phyloP scores from a whole-genome alignment of 2,113 vertebrate species.

The Podarcis cretensis region DNA sequence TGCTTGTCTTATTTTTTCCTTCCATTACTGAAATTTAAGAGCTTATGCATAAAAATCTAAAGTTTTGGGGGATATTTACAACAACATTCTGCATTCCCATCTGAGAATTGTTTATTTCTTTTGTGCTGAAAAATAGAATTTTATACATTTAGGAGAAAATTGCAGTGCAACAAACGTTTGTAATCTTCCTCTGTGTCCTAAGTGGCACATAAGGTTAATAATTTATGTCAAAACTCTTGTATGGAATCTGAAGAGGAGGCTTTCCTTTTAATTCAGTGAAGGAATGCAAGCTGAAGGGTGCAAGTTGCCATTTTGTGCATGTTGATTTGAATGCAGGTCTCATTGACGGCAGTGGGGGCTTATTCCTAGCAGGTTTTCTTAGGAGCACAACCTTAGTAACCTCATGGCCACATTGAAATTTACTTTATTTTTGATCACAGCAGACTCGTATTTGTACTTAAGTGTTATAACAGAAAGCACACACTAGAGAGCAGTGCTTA shows the following conservation, averaged over 20 bases:
- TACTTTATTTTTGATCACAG: background rate
- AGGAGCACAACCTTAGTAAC: background rate
- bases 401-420: background rate
- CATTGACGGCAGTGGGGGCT: background rate
- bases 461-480: background rate
- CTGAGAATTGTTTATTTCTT: background rate
- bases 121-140: background rate
- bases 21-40: background rate
- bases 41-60: background rate
- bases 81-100: background rate
- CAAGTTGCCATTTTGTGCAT: background rate
- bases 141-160: background rate
- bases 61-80: background rate
- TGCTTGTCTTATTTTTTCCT: background rate
- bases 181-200: background rate
- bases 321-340: background rate
- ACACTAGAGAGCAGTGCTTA: constrained; percentile 59
- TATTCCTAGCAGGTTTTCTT: background rate
- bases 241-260: background rate
- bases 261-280: background rate
- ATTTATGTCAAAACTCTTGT: background rate
- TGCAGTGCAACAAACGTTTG: background rate
- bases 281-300: background rate
- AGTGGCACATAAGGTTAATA: background rate
- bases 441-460: background rate